phyloP scores from a whole-genome alignment of 2,113 vertebrate genomes.

The Halichoeres trimaculatus region DNA sequence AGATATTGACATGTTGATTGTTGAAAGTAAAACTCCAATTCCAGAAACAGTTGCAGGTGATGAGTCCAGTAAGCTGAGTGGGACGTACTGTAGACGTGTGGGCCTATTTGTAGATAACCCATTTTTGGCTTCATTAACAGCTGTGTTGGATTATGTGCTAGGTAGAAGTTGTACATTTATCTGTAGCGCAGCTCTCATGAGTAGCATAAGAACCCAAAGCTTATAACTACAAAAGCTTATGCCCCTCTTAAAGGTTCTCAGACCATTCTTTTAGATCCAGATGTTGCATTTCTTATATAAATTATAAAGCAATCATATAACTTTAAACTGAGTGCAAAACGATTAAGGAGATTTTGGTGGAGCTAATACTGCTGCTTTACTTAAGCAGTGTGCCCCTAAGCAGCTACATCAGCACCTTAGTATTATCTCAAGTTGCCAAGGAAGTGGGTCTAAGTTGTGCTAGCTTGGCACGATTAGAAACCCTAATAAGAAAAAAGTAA shows the following conservation, averaged over 20 bases:
- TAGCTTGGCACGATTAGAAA: conserved; percentile 56
- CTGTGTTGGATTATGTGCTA: too few relatives aligned
- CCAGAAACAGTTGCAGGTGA: background rate
- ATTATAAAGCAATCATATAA: background rate
- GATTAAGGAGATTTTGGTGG: background rate
- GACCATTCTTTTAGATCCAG: too few relatives aligned
- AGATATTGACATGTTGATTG: background rate
- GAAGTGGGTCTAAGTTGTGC: conserved; percentile 32
- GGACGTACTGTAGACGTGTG: background rate
- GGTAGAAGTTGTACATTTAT: too few relatives aligned
- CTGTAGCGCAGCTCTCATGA: background rate
- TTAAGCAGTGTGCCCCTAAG: conserved; percentile 26
- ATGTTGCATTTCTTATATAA: background rate
- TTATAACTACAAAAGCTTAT: background rate
- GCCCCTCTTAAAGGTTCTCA: background rate
- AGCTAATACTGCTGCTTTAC: conserved; percentile 6
- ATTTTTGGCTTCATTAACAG: too few relatives aligned
- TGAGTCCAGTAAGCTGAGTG: background rate
- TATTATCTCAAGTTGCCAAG: conserved; percentile 62
- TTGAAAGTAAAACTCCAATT: background rate
- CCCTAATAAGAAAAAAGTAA: conserved; percentile 58
- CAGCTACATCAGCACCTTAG: conserved; percentile 20
- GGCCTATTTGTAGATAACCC: background rate
- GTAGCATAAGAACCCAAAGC: background rate
- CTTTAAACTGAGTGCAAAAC: conserved; percentile 4